Conservation (phyloP, 2,797 vertebrate species). For the Molossus alvarezi region DNA sequence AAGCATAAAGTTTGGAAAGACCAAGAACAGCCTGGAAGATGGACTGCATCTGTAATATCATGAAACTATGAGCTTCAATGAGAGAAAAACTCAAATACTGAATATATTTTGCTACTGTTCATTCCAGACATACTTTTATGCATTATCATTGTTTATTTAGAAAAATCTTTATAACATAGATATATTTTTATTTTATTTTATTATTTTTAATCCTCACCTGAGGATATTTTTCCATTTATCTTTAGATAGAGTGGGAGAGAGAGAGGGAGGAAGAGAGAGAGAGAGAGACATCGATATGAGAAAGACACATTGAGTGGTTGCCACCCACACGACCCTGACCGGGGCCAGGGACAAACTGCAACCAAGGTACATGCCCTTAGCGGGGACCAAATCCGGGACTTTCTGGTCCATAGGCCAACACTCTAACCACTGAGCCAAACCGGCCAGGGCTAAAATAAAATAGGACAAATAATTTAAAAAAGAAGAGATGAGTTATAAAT, state of each 20-base stretch:
- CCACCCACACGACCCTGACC: too few relatives aligned
- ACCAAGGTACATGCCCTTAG: too few relatives aligned
- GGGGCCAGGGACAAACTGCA: too few relatives aligned
- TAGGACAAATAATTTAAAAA: slow-evolving; percentile 13
- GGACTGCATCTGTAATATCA: slow-evolving; percentile 17
- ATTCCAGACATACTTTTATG: slow-evolving; percentile 54
- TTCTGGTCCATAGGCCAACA: too few relatives aligned
- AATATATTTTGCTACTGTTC: slow-evolving; percentile 63
- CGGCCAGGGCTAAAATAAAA: background rate
- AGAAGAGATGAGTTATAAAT: background rate
- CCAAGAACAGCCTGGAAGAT: slow-evolving; percentile 18
- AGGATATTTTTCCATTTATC: too few relatives aligned
- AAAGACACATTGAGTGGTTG: too few relatives aligned
- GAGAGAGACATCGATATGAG: too few relatives aligned
- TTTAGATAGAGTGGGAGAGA: too few relatives aligned
- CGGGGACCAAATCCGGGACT: too few relatives aligned
- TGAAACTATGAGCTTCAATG: slow-evolving; percentile 31
- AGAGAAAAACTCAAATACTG: slow-evolving; percentile 7
- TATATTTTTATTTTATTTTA: background rate
- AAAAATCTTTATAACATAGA: slow-evolving; percentile 55
- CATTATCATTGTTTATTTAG: slow-evolving; percentile 46
- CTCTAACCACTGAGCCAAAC: too few relatives aligned
- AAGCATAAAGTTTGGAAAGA: slow-evolving; percentile 62
- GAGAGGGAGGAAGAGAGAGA: too few relatives aligned
- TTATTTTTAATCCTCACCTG: too few relatives aligned